Conservation (phyloP, 2,113 vertebrate species). For the Athene cunicularia region DNA sequence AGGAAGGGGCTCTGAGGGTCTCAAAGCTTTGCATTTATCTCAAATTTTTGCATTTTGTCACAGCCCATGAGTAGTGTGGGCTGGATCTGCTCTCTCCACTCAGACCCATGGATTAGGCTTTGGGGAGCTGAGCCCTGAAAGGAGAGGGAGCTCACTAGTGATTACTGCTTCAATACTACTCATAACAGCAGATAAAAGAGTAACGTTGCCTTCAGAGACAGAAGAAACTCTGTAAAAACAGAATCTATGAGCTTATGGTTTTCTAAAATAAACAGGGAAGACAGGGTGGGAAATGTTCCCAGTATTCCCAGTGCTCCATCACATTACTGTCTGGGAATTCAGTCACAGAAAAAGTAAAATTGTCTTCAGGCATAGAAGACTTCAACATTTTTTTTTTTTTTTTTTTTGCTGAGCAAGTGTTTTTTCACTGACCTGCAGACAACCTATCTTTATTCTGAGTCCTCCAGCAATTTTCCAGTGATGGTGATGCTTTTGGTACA, state of each 20-base stretch:
- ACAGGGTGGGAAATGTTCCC: not conserved
- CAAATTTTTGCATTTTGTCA: not conserved
- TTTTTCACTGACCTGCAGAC: not conserved
- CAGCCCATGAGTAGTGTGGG: accelerated
- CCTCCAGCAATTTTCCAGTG: not conserved
- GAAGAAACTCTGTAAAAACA: not conserved
- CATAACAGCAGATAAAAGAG: not conserved
- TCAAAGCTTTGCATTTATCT: not conserved
- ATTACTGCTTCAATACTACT: not conserved
- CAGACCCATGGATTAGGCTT: not conserved
- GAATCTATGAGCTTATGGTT: not conserved
- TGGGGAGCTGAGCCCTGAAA: not conserved
- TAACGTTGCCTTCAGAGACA: not conserved
- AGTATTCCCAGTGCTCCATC: not conserved
- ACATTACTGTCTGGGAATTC: not conserved
- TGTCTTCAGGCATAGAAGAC: not conserved
- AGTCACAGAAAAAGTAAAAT: not conserved
- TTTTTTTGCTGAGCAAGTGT: not conserved
- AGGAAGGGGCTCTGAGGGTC: not conserved
- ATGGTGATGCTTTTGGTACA: not conserved
- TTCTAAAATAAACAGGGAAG: not conserved
- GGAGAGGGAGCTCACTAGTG: not conserved
- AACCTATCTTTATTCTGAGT: not conserved
- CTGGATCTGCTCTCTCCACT: not conserved
- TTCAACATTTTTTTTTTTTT: not conserved